Base-by-base conservation (phyloP, 1,140 invertebrate genomes). In the Steinernema feltiae region DNA sequence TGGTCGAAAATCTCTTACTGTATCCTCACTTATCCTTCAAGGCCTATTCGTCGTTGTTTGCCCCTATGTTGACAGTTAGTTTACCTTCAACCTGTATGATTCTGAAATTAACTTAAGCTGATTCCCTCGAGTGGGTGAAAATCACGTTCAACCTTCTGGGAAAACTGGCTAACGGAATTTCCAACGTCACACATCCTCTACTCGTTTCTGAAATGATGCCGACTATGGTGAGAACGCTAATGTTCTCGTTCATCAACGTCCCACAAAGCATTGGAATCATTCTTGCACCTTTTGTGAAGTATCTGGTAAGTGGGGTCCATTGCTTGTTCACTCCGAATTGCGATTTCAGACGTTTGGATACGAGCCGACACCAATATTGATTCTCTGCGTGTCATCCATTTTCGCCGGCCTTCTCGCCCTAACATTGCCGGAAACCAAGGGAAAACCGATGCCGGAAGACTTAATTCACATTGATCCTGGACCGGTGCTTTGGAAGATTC, bases 181-280 rank as follows among this genome's bases (percentile, higher is more conserved):
- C 69, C 29, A 30, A 30, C n/a, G 73, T 74, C n/a, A 69, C 69
- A 17, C 73, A 74, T 69, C 73, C 73, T 30, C 31, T 74, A 12
- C 21, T 74, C 21, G 48, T 74, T 21, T 69, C 73, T 24, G 73
- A 74, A 74, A 74, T 74, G 73, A 35, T 74, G 32, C 73, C 73
- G 30, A 74, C 73, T 0, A 74, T 32, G 46, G 69, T 74, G 29
- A 12, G 73, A 30, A 74, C 73, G n/a, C 70, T 69, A 48, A 30
- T 74, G 21, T 74, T 69, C 69, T 53, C 73, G 2, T 30, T 74
- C n/a, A 69, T 74, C n/a, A 74, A 74, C 69, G 32, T 74, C 27
- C 73, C 73, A 2, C 73, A 74, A 69, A 69, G 48, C n/a, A 29
- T 74, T 3, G 73, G 73, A 53, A 74, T 69, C 31, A 18, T 74